Conservation (phyloP, 1,140 invertebrate genomes). For the Arctopsyche grandis region DNA sequence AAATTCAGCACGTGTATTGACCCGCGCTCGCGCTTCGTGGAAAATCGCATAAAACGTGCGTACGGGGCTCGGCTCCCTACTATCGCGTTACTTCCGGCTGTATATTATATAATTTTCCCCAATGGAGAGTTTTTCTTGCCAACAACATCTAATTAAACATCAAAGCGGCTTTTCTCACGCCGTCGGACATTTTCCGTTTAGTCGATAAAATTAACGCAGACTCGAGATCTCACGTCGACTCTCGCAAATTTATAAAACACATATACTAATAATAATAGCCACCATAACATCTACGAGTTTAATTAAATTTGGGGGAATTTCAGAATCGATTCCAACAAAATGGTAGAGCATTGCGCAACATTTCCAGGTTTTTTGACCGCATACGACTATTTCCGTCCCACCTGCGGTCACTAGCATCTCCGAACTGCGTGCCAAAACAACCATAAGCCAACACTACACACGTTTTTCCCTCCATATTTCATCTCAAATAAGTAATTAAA, state of each 20-base stretch:
- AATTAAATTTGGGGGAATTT: background rate
- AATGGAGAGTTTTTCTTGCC: background rate
- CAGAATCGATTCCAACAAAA: background rate
- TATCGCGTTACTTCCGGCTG: background rate
- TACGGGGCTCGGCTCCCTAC: too few relatives aligned
- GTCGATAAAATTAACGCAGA: too few relatives aligned
- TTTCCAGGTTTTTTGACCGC: conserved; percentile 27
- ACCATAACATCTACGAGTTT: background rate
- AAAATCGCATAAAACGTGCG: too few relatives aligned
- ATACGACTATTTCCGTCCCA: conserved; percentile 30
- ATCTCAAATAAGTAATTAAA: conserved; percentile 8
- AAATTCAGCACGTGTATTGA: background rate
- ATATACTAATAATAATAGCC: too few relatives aligned
- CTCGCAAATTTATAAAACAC: background rate
- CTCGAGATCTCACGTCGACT: too few relatives aligned
- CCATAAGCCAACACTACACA: conserved; percentile 24
- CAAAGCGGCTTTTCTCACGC: background rate
- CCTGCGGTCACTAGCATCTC: conserved; percentile 38
- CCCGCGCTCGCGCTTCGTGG: background rate
- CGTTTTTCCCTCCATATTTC: background rate
- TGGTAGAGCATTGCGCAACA: conserved; percentile 8
- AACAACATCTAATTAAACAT: conserved; percentile 1
- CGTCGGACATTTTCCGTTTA: background rate
- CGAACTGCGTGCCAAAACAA: background rate
- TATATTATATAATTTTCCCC: background rate